Conservation (phyloP, 2,888 invertebrate genomes). For the Ariolimax columbianus region DNA sequence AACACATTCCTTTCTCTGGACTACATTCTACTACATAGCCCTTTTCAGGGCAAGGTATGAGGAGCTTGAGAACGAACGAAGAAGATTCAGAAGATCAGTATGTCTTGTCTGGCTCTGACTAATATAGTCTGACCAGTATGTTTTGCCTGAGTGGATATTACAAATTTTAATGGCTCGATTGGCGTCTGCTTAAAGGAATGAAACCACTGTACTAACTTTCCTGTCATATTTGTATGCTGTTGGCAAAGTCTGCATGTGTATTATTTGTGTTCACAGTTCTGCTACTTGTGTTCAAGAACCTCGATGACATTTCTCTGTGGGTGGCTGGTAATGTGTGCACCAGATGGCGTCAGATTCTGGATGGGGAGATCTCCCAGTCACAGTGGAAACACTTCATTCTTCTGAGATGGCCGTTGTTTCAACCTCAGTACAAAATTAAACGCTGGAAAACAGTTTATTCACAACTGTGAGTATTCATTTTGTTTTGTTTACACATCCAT, state of each 20-base stretch:
- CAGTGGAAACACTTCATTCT: slow-evolving; percentile 89
- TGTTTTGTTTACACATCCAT: background rate
- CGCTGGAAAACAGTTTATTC: slow-evolving; percentile 89
- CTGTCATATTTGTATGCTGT: background rate
- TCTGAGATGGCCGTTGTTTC: slow-evolving; percentile 91
- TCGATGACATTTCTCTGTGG: slow-evolving; percentile 94
- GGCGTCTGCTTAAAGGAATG: too few species aligned
- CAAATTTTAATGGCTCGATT: too few species aligned
- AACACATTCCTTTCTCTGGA: too few species aligned
- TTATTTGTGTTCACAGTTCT: slow-evolving; percentile 80
- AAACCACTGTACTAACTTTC: too few species aligned
- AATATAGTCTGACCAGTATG: too few species aligned
- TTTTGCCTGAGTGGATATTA: too few species aligned
- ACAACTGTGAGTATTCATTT: slow-evolving; percentile 78
- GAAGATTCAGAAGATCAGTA: too few species aligned
- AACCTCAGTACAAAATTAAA: slow-evolving; percentile 85
- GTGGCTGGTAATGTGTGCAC: slow-evolving; percentile 90
- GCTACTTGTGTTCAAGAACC: slow-evolving; percentile 90
- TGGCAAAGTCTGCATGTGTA: background rate
- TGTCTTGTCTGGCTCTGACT: too few species aligned
- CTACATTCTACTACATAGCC: too few species aligned
- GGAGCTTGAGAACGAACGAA: too few species aligned
- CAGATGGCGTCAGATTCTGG: slow-evolving; percentile 89
- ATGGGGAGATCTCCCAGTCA: slow-evolving; percentile 87
- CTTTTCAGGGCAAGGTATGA: too few species aligned